Evolutionary conservation across 2,113 vertebrate species (phyloP).

Genomic region (Osmerus eperlanus): DNA sequence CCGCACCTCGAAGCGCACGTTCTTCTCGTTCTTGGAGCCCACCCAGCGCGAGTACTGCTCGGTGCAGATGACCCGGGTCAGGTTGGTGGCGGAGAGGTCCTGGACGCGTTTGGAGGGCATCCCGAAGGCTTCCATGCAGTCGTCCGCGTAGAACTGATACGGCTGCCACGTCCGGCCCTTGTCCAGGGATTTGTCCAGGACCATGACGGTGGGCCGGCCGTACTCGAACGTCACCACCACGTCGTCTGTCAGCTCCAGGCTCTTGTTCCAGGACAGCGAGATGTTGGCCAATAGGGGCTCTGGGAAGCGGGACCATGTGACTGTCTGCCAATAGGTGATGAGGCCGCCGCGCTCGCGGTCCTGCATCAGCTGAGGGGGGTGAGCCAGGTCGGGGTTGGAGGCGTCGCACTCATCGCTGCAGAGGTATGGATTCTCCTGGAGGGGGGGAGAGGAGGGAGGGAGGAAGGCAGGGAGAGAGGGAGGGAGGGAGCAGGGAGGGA

Average conservation of each 20-base stretch:
- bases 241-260: slow-evolving; percentile 93
- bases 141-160: slow-evolving; percentile 93
- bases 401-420: slow-evolving; percentile 98
- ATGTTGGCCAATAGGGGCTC: slow-evolving; percentile 93
- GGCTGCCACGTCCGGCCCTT: slow-evolving; percentile 95
- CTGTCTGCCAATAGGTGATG: slow-evolving; percentile 96
- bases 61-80: slow-evolving; percentile 95
- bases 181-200: slow-evolving; percentile 94
- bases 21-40: slow-evolving; percentile 89
- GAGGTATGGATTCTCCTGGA: slow-evolving; percentile 95
- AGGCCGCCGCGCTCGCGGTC: slow-evolving; percentile 89
- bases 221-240: slow-evolving; percentile 93
- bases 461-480: not conserved
- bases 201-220: slow-evolving; percentile 92
- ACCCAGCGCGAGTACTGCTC: slow-evolving; percentile 95
- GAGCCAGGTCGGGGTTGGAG: slow-evolving; percentile 88
- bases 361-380: slow-evolving; percentile 94
- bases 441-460: not conserved
- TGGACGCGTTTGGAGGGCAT: slow-evolving; percentile 90
- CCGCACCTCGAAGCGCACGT: slow-evolving; percentile 92
- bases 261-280: slow-evolving; percentile 96
- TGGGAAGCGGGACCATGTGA: slow-evolving; percentile 92
- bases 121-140: slow-evolving; percentile 91
- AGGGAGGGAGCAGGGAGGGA: slow-evolving; percentile 3
- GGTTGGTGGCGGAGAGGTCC: slow-evolving; percentile 85